phyloP scores from a whole-genome alignment of 2,888 invertebrate species.

The Cantharis rufa region DNA sequence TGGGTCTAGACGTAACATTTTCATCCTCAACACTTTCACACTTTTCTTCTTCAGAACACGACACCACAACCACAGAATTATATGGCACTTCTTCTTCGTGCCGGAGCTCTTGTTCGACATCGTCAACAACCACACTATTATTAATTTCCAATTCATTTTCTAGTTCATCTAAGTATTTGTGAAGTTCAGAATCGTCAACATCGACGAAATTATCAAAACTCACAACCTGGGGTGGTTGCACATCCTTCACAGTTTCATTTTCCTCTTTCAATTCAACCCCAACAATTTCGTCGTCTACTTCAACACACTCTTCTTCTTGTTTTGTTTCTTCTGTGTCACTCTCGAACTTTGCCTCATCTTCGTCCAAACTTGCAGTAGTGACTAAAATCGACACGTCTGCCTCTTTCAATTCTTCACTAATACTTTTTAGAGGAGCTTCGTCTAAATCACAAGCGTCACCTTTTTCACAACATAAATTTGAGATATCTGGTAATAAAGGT shows the following conservation, averaged over 20 bases:
- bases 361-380: neutral
- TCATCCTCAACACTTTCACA: neutral
- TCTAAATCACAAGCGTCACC: neutral
- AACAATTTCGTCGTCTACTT: neutral
- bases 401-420: neutral
- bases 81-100: neutral
- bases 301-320: neutral
- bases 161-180: conserved; percentile 49
- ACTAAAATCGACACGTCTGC: neutral
- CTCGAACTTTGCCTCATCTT: neutral
- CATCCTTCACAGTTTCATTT: neutral
- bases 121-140: neutral
- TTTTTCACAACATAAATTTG: neutral
- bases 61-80: neutral
- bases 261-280: neutral
- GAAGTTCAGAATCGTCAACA: conserved; percentile 50
- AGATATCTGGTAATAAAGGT: neutral
- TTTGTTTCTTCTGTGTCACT: no score
- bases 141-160: conserved; percentile 42
- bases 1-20: conserved; percentile 2
- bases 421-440: neutral
- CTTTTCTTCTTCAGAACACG: neutral
- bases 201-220: conserved; percentile 47
- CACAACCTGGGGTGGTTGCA: conserved; percentile 22
- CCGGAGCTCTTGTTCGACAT: neutral